Evolutionary conservation across 1,140 invertebrate genomes (phyloP).

Genomic region (Elysia chlorotica): DNA sequence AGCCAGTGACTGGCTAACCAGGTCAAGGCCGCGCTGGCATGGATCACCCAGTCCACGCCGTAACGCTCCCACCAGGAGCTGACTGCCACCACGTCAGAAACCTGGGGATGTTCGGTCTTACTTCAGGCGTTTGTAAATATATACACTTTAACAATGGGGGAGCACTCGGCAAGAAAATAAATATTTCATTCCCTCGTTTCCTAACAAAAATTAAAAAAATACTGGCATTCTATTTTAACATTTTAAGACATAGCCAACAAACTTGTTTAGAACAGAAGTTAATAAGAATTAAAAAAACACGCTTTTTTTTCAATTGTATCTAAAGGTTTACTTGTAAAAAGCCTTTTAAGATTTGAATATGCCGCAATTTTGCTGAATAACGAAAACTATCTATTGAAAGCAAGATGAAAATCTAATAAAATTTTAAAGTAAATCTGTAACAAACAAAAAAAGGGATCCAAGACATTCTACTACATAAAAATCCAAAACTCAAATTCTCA

Average conservation of each 20-base stretch:
- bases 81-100: slow-evolving; percentile 28
- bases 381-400: too few relatives aligned
- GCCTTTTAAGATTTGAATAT: too few relatives aligned
- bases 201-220: not conserved
- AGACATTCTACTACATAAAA: too few relatives aligned
- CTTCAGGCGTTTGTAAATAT: not conserved
- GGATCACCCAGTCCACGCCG: slow-evolving; percentile 47
- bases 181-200: not conserved
- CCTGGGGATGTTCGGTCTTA: not conserved
- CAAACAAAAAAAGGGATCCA: too few relatives aligned
- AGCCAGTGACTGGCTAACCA: slow-evolving; percentile 31
- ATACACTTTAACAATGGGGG: not conserved
- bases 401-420: too few relatives aligned
- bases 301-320: too few relatives aligned
- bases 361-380: too few relatives aligned
- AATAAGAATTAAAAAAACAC: too few relatives aligned
- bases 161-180: not conserved
- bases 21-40: slow-evolving; percentile 19
- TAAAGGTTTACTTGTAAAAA: too few relatives aligned
- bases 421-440: too few relatives aligned
- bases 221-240: not conserved
- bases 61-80: slow-evolving; percentile 48
- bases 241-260: not conserved
- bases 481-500: too few relatives aligned
- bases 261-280: not conserved